phyloP scores from a whole-genome alignment of 2,113 vertebrate species.

The Vimba vimba region DNA sequence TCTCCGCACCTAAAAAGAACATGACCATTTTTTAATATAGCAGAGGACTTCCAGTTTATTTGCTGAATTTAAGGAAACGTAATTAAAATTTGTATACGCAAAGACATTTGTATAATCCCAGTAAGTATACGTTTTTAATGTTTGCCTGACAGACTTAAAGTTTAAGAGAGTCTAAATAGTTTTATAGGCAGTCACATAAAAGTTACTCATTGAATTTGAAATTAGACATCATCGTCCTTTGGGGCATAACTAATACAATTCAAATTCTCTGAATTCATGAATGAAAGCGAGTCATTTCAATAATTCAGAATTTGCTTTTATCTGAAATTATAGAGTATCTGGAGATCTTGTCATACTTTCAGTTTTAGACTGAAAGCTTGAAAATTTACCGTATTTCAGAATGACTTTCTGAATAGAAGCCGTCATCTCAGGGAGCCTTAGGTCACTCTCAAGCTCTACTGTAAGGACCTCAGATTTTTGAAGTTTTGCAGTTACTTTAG shows the following conservation, averaged over 20 bases:
- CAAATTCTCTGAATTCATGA: not conserved
- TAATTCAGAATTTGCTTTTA: not conserved
- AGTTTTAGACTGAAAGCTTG: not conserved
- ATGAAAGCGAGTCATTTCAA: not conserved
- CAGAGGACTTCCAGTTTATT: not conserved
- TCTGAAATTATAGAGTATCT: not conserved
- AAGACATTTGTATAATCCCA: no score
- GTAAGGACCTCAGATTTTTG: slow-evolving; percentile 69
- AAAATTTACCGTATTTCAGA: slow-evolving; percentile 80
- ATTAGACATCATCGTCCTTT: no score
- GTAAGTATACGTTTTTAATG: no score
- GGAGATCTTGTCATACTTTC: not conserved
- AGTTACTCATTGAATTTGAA: no score
- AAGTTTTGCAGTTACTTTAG: slow-evolving; percentile 76
- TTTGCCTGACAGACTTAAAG: no score
- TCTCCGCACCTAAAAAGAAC: slow-evolving; percentile 79
- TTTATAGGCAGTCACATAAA: no score
- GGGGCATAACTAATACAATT: not conserved
- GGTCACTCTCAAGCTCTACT: slow-evolving; percentile 80
- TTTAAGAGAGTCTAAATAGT: no score
- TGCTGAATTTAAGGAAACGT: not conserved
- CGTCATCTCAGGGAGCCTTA: slow-evolving; percentile 70
- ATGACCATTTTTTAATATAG: not conserved
- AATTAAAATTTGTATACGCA: not conserved
- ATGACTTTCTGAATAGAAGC: slow-evolving; percentile 77